Evolutionary conservation across 2,888 invertebrate species (phyloP).

Genomic region (Cryptocephalus primarius): DNA sequence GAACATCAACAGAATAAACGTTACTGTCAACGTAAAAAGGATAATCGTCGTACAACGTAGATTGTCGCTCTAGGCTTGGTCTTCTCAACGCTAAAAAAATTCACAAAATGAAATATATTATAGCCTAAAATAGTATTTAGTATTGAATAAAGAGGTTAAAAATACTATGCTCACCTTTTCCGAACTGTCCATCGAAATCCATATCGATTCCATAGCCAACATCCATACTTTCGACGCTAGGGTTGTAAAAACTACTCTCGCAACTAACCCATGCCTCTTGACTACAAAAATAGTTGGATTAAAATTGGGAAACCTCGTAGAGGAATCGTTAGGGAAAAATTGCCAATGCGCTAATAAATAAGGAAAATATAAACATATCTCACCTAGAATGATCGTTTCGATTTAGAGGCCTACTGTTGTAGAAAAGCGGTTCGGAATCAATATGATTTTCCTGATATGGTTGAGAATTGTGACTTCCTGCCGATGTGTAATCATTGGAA

Average conservation of each 20-base stretch:
- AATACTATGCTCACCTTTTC: not conserved
- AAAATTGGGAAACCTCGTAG: too few relatives aligned
- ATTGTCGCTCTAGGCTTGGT: slow-evolving; percentile 71
- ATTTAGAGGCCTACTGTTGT: slow-evolving; percentile 76
- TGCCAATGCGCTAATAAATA: too few relatives aligned
- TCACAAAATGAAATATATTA: not conserved
- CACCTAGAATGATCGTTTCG: slow-evolving; percentile 47
- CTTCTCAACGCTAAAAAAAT: slow-evolving; percentile 37
- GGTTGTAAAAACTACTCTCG: slow-evolving; percentile 38
- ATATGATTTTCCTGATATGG: slow-evolving; percentile 35
- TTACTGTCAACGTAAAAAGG: slow-evolving; percentile 43
- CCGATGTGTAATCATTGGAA: slow-evolving; percentile 30
- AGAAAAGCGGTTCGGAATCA: slow-evolving; percentile 66
- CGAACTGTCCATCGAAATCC: slow-evolving; percentile 32
- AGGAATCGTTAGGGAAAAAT: too few relatives aligned
- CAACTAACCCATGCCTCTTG: slow-evolving; percentile 47
- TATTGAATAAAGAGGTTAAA: too few relatives aligned
- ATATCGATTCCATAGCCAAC: slow-evolving; percentile 33
- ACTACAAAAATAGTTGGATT: slow-evolving; percentile 33
- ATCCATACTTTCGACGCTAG: slow-evolving; percentile 33
- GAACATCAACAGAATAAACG: slow-evolving; percentile 25
- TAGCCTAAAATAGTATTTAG: not conserved
- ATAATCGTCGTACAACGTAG: slow-evolving; percentile 66
- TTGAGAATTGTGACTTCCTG: slow-evolving; percentile 34
- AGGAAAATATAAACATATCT: slow-evolving; percentile 2